Evolutionary conservation across 1,140 invertebrate genomes (phyloP).

Genomic region (Gryllus bimaculatus): DNA sequence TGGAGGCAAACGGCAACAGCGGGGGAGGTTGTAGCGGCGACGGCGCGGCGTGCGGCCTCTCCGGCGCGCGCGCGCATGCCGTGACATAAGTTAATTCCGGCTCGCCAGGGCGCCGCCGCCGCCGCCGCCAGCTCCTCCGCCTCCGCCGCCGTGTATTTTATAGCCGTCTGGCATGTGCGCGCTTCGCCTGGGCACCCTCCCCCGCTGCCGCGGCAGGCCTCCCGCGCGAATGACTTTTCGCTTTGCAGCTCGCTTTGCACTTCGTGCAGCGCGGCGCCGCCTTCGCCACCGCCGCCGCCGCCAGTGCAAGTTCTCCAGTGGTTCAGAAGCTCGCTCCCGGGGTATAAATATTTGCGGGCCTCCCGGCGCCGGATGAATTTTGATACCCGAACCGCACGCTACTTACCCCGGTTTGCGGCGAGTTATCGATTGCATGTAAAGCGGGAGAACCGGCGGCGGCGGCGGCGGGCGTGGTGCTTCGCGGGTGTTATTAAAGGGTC

Average conservation of each 20-base stretch:
- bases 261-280: background rate
- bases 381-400: background rate
- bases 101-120: background rate
- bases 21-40: too few relatives aligned
- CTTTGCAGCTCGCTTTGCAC: background rate
- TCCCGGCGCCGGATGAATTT: background rate
- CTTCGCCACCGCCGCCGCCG: too few relatives aligned
- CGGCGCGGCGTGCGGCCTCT: too few relatives aligned
- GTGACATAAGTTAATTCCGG: background rate
- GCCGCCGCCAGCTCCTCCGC: background rate
- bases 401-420: background rate
- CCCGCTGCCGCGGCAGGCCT: background rate
- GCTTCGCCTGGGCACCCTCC: background rate
- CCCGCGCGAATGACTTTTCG: background rate
- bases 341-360: background rate
- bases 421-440: background rate
- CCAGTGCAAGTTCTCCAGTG: too few relatives aligned
- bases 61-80: background rate
- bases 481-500: background rate
- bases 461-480: background rate
- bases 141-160: background rate
- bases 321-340: too few relatives aligned
- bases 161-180: background rate
- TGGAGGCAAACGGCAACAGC: too few relatives aligned
- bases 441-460: too few relatives aligned